Evolutionary conservation across 2,797 vertebrate species (phyloP).

Genomic region (Cottoperca gobio): DNA sequence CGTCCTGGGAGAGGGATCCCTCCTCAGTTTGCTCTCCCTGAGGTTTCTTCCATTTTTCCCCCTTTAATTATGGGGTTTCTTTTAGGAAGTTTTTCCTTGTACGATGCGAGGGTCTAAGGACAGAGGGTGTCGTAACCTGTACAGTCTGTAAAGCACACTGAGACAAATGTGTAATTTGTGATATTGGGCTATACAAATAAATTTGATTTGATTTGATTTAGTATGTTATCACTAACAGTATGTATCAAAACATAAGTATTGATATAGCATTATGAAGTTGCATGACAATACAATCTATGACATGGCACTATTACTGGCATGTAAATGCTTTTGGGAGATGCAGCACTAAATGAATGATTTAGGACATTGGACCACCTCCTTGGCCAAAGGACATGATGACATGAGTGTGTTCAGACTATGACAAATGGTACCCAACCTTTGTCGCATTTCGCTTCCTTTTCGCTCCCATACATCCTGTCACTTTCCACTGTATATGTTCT

Average conservation of each 20-base stretch:
- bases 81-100: no score
- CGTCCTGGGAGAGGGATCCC: no score
- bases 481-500: constrained; percentile 64
- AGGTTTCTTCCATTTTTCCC: no score
- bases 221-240: not conserved
- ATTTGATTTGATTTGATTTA: no score
- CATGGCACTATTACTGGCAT: not conserved
- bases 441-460: constrained; percentile 49
- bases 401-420: constrained; percentile 14
- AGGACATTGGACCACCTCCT: constrained; percentile 8
- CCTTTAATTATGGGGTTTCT: no score
- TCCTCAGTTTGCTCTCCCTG: no score
- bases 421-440: constrained; percentile 30
- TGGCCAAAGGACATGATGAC: constrained; percentile 29
- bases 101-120: no score
- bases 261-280: not conserved
- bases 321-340: not conserved
- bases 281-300: not conserved
- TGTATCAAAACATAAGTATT: no score
- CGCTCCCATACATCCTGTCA: constrained; percentile 60
- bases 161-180: no score
- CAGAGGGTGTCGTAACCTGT: no score
- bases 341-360: not conserved
- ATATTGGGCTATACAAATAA: no score
- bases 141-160: no score